phyloP scores from a whole-genome alignment of 1,140 invertebrate genomes.

The Eubasilissa regina region DNA sequence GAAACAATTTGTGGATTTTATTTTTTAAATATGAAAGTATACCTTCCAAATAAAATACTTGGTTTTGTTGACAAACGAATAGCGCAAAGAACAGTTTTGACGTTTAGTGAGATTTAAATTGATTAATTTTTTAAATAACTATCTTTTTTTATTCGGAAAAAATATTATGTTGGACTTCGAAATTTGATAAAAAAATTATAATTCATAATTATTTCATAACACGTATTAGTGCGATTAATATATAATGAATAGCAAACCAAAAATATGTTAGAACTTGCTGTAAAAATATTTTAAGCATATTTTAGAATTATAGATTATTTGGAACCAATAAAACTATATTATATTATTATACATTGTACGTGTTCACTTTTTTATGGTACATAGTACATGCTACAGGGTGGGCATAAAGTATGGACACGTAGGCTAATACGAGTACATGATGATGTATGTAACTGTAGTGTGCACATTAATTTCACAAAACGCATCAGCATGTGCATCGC shows the following conservation, averaged over 20 bases:
- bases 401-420: no score
- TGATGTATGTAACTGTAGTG: no score
- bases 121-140: no score
- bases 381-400: not conserved
- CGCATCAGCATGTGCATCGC: no score
- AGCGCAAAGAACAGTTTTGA: no score
- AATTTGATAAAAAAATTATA: not conserved
- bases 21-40: no score
- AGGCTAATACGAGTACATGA: no score
- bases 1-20: not conserved
- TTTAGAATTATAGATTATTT: slow-evolving; percentile 20
- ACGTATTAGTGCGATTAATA: not conserved
- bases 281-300: slow-evolving; percentile 24
- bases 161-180: not conserved
- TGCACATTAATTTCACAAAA: no score
- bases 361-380: slow-evolving; percentile 21
- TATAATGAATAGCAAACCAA: not conserved
- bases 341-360: not conserved
- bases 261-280: slow-evolving; percentile 33
- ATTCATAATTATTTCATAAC: not conserved
- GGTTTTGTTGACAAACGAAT: no score
- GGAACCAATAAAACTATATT: slow-evolving; percentile 17
- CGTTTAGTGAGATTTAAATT: no score
- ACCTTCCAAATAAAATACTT: no score
- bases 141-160: no score